A percentile compares a stretch with the other conserved stretches of the same genome.
These are phyloP conservation scores for Lathamus discolor DNA, from an alignment of 2,113 vertebrate species.

Conservation along the genomic window DNA sequence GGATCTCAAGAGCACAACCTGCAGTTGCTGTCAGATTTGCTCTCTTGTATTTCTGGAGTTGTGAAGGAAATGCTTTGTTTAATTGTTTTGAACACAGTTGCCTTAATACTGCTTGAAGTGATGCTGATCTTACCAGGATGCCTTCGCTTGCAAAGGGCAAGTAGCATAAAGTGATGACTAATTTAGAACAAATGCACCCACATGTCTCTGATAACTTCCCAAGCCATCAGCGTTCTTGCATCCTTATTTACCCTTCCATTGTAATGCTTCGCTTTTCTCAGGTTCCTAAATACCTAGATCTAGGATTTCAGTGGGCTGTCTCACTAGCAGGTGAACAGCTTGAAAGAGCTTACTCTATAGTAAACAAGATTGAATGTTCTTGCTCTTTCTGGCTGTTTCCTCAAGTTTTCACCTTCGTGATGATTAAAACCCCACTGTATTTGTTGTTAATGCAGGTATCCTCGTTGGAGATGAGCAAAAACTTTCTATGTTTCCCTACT, in stretches of 20 bases:
- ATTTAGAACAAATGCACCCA: not conserved
- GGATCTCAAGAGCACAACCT: not conserved
- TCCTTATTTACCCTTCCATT: not conserved
- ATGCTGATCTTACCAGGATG: not conserved
- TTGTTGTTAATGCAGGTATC: accelerated
- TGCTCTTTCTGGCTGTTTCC: not conserved
- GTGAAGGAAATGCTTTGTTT: not conserved
- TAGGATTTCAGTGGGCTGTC: not conserved
- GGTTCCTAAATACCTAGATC: not conserved
- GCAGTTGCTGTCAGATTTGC: not conserved
- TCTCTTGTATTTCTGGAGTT: not conserved
- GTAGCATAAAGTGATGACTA: not conserved
- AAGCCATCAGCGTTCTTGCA: not conserved
- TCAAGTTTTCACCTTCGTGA: not conserved
- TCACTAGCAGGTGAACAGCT: not conserved
- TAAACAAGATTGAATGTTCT: not conserved
- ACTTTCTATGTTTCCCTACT: not conserved
- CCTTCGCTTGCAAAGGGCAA: not conserved
- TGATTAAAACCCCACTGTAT: not conserved
- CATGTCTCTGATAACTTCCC: not conserved
- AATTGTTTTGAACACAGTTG: not conserved
- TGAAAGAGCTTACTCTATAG: not conserved
- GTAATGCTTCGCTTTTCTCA: not conserved
- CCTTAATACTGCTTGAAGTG: not conserved
- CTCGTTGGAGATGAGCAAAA: not conserved